Evolutionary conservation across 1,140 invertebrate genomes (phyloP), one percentile per base, ranked within the genome.

Genomic region (Colletes gigas): DNA sequence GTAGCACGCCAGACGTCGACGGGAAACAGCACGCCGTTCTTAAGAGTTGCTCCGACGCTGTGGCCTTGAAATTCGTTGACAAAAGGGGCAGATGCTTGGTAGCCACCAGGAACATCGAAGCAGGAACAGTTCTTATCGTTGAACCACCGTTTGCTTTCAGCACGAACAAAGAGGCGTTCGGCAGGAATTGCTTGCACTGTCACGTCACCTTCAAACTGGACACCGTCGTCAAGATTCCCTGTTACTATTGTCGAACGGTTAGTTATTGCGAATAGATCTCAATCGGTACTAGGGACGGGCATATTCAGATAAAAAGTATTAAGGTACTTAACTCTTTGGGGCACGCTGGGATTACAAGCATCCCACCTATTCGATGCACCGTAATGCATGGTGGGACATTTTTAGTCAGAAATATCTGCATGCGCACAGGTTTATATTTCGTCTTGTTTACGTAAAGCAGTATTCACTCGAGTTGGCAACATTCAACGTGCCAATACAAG

Each of bases 181-280:
- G 74, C 10, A 91, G 82, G 5, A 94, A 95, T 87, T 96, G 95
- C 83, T 91, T 94, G 39, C 89, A 94, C 81, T 96, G 95, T 87
- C 92, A 92, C 62, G 55, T 91, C 86, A 90, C 90, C 66, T 62
- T 92, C 80, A 82, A 89, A 88, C 65, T 86, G 74, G 63, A 87
- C 77, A 54, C 90, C 84, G 87, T 70, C 4, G 83, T 89, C 39
- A 88, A 70, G 50, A 85, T 95, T 55, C 94, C 95, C 1, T 96
- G 95, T 86, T 30, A 77, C 19, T 83, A 89, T 54, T 96, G 95
- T 87, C 93, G 92, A 85, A 92, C 87, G 81, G 94, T 94, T 76
- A 90, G 91, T 89, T 83, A 41, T 41, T 14, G 44, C 17, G 72
- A 59, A 78, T 74, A 30, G 52, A 75, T 78, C 19, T 60, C 7